phyloP scores from a whole-genome alignment of 2,113 vertebrate species.

The Struthidea cinerea region DNA sequence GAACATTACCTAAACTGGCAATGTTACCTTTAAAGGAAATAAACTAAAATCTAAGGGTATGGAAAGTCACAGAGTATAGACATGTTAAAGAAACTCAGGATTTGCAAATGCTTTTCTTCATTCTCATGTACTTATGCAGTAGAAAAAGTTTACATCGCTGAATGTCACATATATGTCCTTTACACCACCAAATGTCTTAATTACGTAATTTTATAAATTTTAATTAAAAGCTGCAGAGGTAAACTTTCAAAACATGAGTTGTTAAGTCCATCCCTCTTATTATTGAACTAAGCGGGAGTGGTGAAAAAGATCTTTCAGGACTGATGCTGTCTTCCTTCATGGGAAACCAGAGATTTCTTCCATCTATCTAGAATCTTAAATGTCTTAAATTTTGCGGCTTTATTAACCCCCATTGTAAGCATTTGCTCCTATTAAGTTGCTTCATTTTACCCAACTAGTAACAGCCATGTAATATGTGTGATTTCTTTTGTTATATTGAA shows the following conservation, averaged over 20 bases:
- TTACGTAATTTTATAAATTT: background rate
- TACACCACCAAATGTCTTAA: background rate
- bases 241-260: background rate
- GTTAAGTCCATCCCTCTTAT: background rate
- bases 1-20: slow-evolving; percentile 31
- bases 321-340: background rate
- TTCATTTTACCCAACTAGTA: background rate
- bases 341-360: background rate
- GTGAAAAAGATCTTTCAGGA: background rate
- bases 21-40: background rate
- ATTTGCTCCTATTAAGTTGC: background rate
- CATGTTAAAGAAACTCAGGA: background rate
- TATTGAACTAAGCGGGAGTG: background rate
- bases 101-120: background rate
- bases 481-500: background rate
- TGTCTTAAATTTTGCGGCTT: background rate
- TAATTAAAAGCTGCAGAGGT: background rate
- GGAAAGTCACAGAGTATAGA: background rate
- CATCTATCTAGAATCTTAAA: background rate
- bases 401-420: background rate
- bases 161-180: background rate
- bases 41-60: background rate
- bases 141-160: background rate
- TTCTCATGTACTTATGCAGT: background rate
- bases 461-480: background rate